Conservation (phyloP, 2,888 invertebrate genomes). For the Nineta flava region DNA sequence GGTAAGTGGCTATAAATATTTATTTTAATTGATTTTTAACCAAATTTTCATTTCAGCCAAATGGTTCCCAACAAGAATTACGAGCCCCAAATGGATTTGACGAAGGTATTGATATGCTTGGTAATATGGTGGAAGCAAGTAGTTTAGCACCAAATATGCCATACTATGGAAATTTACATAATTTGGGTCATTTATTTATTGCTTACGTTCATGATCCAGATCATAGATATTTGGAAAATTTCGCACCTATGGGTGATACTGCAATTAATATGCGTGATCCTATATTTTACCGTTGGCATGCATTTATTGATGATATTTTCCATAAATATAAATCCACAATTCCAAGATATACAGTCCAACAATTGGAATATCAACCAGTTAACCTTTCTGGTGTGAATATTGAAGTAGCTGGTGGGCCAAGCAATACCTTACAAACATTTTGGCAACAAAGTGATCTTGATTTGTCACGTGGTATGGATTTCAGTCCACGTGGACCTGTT, state of each 20-base stretch:
- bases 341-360: conserved; percentile 36
- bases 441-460: conserved; percentile 72
- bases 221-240: conserved; percentile 56
- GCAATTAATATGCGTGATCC: conserved; percentile 80
- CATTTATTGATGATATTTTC: conserved; percentile 64
- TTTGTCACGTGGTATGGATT: conserved; percentile 66
- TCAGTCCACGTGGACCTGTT: conserved; percentile 57
- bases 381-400: conserved; percentile 40
- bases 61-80: conserved; percentile 37
- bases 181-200: conserved; percentile 65
- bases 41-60: conserved; percentile 28
- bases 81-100: conserved; percentile 51
- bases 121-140: conserved; percentile 63
- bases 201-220: conserved; percentile 70
- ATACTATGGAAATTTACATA: conserved; percentile 68
- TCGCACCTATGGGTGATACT: conserved; percentile 69
- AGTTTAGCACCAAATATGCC: conserved; percentile 49
- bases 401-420: conserved; percentile 26
- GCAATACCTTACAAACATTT: conserved; percentile 47
- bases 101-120: conserved; percentile 50
- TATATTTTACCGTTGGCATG: conserved; percentile 73
- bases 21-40: not conserved
- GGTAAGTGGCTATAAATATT: conserved; percentile 25
- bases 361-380: conserved; percentile 43
- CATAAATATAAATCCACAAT: conserved; percentile 54